Conservation (phyloP, 1,140 invertebrate genomes). For the Paraescarpia echinospica region DNA sequence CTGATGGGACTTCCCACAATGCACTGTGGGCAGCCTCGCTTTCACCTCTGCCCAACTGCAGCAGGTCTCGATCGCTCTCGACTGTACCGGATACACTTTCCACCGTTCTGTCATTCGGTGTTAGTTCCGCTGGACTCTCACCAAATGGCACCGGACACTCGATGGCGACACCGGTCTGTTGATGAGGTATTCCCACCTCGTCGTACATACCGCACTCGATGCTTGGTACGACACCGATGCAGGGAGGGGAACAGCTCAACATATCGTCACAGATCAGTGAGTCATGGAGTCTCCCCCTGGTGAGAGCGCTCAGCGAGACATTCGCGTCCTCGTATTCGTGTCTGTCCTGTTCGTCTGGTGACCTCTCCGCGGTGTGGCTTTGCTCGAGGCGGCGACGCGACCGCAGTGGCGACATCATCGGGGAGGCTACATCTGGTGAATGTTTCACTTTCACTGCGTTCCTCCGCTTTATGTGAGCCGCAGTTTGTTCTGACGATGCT, state of each 20-base stretch:
- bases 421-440: conserved; percentile 31
- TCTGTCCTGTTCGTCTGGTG: conserved; percentile 21
- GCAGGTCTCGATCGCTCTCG: background rate
- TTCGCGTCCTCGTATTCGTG: background rate
- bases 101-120: background rate
- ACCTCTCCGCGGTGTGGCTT: conserved; percentile 32
- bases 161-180: background rate
- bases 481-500: background rate
- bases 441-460: background rate
- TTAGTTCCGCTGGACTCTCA: background rate
- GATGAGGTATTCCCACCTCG: background rate
- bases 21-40: conserved; percentile 15
- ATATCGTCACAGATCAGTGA: background rate
- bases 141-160: background rate
- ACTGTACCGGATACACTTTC: background rate
- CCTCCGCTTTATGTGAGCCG: background rate
- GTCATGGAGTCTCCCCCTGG: background rate
- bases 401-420: conserved; percentile 36
- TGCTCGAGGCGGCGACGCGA: conserved; percentile 43
- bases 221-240: background rate
- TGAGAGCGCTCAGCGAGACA: background rate
- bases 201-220: background rate
- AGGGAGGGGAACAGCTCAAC: background rate
- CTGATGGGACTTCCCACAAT: conserved; percentile 29
- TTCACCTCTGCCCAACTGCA: background rate